These are phyloP conservation scores for Myotis pilosus DNA, from an alignment of 2,797 vertebrate species.

Conservation along the genomic window DNA sequence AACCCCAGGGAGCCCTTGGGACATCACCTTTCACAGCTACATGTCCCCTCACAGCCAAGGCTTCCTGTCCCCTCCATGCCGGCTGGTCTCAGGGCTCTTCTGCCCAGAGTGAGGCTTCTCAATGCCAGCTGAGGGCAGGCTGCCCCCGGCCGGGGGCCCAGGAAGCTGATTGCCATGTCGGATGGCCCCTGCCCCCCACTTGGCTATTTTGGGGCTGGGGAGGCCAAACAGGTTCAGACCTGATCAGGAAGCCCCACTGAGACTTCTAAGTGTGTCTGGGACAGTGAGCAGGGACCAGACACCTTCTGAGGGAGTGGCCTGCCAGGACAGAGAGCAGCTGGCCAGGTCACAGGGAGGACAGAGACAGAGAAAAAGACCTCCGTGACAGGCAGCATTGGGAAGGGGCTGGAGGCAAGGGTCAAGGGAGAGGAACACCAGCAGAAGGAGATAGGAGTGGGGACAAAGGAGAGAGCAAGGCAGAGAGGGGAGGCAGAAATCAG, in stretches of 20 bases:
- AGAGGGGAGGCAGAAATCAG: background rate
- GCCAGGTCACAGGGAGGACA: background rate
- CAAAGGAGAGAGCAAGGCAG: background rate
- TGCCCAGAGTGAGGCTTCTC: background rate
- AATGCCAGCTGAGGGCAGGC: background rate
- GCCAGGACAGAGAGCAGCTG: background rate
- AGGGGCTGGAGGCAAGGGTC: background rate
- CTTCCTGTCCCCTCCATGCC: background rate
- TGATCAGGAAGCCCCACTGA: background rate
- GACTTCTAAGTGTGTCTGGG: background rate
- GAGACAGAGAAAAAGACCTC: background rate
- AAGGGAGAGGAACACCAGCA: background rate
- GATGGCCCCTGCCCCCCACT: background rate
- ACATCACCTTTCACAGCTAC: background rate
- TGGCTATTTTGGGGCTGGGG: background rate
- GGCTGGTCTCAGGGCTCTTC: background rate
- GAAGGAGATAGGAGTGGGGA: too few relatives aligned
- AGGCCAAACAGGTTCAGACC: background rate
- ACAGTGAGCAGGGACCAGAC: background rate
- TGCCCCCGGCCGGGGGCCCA: background rate
- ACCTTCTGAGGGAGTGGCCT: background rate
- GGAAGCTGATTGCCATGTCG: background rate
- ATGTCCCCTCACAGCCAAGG: background rate
- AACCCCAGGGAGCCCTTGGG: background rate
- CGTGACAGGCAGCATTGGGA: background rate